These are phyloP conservation scores for Rhagonycha lutea DNA, from an alignment of 2,888 invertebrate species.

Conservation along the genomic window DNA sequence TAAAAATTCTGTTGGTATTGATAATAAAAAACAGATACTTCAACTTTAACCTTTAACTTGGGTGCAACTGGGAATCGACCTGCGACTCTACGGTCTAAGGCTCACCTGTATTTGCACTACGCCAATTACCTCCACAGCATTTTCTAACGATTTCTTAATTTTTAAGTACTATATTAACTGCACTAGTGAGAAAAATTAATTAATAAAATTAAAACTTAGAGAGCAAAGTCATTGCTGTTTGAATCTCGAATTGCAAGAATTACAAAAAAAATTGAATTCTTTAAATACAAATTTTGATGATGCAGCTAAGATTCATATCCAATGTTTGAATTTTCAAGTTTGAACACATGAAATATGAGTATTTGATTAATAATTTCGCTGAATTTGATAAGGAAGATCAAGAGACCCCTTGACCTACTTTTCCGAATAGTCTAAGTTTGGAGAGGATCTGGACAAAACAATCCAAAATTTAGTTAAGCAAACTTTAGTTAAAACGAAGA, in stretches of 20 bases:
- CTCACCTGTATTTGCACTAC: too few species aligned
- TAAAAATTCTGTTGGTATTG: too few species aligned
- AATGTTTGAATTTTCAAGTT: not conserved
- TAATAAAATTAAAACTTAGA: too few species aligned
- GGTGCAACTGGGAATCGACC: too few species aligned
- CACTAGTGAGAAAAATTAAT: too few species aligned
- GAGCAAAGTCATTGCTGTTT: not conserved
- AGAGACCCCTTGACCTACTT: not conserved
- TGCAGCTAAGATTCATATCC: not conserved
- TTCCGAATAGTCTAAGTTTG: not conserved
- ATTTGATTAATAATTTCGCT: not conserved
- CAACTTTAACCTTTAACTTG: too few species aligned
- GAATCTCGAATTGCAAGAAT: not conserved
- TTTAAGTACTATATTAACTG: too few species aligned
- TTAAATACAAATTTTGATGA: not conserved
- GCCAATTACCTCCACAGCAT: too few species aligned
- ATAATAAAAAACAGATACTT: too few species aligned
- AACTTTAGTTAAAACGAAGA: not conserved
- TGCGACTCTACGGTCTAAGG: too few species aligned
- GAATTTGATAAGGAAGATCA: not conserved
- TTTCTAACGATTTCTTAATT: too few species aligned
- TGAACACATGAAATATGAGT: not conserved
- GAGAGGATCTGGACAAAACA: not conserved
- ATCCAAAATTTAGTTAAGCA: not conserved
- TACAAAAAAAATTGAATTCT: not conserved